phyloP scores from a whole-genome alignment of 2,797 vertebrate genomes.

The Bufotes viridis region DNA sequence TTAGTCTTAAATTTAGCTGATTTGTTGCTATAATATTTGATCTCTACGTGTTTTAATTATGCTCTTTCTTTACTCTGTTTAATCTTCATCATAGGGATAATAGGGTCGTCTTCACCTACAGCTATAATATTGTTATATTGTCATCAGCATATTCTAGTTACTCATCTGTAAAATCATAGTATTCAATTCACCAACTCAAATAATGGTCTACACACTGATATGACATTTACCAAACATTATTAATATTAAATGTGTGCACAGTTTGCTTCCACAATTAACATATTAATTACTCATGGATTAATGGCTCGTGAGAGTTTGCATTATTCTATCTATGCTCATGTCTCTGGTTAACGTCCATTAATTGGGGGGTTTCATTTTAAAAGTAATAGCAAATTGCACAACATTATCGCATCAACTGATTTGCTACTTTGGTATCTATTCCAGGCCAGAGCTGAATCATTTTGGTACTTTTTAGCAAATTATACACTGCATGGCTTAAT shows the following conservation, averaged over 20 bases:
- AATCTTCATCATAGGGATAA: not conserved
- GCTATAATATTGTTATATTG: not conserved
- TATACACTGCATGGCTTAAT: not conserved
- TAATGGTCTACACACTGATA: not conserved
- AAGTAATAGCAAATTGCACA: constrained; percentile 17
- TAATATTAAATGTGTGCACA: constrained; percentile 8
- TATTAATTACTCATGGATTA: constrained; percentile 17
- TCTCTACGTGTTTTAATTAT: not conserved
- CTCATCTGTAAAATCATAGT: not conserved
- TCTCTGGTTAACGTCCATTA: constrained; percentile 2
- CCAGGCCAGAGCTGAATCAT: constrained; percentile 17
- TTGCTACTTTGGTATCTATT: not conserved
- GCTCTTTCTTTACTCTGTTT: not conserved
- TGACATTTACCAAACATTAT: not conserved
- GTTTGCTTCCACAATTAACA: not conserved
- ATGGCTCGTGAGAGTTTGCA: constrained; percentile 21
- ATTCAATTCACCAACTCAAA: constrained; percentile 5
- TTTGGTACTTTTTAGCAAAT: constrained; percentile 8
- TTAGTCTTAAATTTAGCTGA: not conserved
- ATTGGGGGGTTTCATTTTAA: constrained; percentile 43
- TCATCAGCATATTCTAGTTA: constrained; percentile 20
- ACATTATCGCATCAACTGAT: constrained; percentile 33
- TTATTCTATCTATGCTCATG: constrained; percentile 23
- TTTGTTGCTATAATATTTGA: not conserved
- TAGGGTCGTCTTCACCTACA: not conserved